Conservation (phyloP, 1,140 invertebrate species). For the Drosophila athabasca region DNA sequence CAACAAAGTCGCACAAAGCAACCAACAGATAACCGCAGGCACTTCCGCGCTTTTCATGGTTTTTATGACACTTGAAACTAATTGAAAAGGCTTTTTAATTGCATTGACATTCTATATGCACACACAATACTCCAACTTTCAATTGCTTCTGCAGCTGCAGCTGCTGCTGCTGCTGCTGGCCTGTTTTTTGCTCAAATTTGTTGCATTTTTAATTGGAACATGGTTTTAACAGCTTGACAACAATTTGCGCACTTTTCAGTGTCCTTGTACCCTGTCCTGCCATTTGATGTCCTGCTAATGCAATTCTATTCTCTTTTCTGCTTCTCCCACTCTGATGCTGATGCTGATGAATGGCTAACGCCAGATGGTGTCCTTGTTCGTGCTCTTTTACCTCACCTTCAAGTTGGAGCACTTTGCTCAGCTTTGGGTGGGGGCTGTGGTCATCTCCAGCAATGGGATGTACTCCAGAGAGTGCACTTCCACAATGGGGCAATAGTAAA, state of each 20-base stretch:
- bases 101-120: conserved; percentile 16
- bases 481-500: too few relatives aligned
- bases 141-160: conserved; percentile 2
- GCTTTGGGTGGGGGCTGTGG: background rate
- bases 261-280: conserved; percentile 6
- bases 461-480: too few relatives aligned
- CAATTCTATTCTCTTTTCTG: conserved; percentile 2
- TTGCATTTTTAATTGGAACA: conserved; percentile 53
- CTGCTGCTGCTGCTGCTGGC: background rate
- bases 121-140: conserved; percentile 3
- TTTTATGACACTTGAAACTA: conserved; percentile 48
- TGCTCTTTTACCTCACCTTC: background rate
- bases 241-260: conserved; percentile 41
- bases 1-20: conserved; percentile 35
- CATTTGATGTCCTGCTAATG: conserved; percentile 18
- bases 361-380: conserved; percentile 29
- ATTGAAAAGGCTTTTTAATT: conserved; percentile 52
- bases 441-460: too few relatives aligned
- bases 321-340: background rate
- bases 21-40: conserved; percentile 46
- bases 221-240: conserved; percentile 49
- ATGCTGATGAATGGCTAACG: conserved; percentile 37
- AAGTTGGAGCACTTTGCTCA: conserved; percentile 20
- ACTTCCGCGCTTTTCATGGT: conserved; percentile 42
- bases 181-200: conserved; percentile 26